Base-by-base conservation (phyloP, 1,140 invertebrate species). In the Diachasma alloeum region DNA sequence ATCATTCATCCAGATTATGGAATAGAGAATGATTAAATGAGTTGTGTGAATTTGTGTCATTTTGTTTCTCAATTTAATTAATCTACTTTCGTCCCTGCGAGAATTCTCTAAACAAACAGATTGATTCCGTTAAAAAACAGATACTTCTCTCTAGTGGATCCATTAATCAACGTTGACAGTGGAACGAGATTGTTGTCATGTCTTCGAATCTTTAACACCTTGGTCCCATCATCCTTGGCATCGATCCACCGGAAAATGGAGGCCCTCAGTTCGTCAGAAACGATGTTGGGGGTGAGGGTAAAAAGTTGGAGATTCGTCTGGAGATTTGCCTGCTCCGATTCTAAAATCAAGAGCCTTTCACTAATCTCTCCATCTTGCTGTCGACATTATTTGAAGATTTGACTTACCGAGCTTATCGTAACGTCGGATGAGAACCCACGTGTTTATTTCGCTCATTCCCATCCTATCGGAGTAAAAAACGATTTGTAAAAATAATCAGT, bases 131-230 rank as follows among this genome's bases (percentile, higher is more conserved):
- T 63, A 0, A 63, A 13, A 76, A 75, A 68, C 22, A 59, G 24
- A 19, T 84, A 87, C 85, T 80, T 86, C 31, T 86, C 83, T 82
- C 82, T 74, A n/a, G 80, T 78, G 15, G 85, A 84, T 37, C 85
- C 87, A 59, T 81, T 78, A 53, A 86, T 73, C 22, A 87, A 78
- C 24, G 82, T 78, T 46, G 84, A 87, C 22, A 86, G 15, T 75
- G 87, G 87, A 69, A 88, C 83, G 22, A 88, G 82, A 81, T 79
- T 85, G 81, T 85, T 85, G 82, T 88, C 83, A 70, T 81, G 75
- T 79, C 80, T 81, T 80, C 87, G 79, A 76, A 88, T 81, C 82
- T 88, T 88, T 22, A 88, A 44, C 78, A 88, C 80, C 78, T 80
- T 82, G 66, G 73, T 82, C 39, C 76, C 79, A 79, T 83, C 81